Evolutionary conservation across 2,888 invertebrate species (phyloP).

Genomic region (Syrphus vitripennis): DNA sequence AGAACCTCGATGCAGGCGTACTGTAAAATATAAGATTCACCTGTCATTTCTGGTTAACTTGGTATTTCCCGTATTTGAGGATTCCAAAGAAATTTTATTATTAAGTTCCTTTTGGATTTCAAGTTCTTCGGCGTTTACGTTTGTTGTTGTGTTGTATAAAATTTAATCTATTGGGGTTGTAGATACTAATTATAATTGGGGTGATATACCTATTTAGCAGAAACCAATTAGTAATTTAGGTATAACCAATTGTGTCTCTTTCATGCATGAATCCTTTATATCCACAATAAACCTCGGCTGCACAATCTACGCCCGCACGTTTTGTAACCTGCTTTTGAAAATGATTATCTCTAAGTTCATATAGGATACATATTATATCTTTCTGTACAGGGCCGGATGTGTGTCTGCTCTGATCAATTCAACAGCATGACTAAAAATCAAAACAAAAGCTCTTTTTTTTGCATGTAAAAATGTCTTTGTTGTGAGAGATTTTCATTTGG

Average conservation of each 20-base stretch:
- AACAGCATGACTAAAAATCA: too few relatives aligned
- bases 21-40: constrained; percentile 35
- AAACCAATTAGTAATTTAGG: constrained; percentile 61
- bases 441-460: too few relatives aligned
- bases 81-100: neutral
- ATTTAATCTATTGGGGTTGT: constrained; percentile 29
- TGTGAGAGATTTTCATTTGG: too few relatives aligned
- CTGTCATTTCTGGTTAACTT: constrained; percentile 38
- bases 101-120: constrained; percentile 47
- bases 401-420: too few relatives aligned
- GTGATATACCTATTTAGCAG: constrained; percentile 61
- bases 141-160: neutral
- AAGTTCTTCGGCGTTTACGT: neutral
- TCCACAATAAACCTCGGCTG: constrained; percentile 22
- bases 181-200: constrained; percentile 55
- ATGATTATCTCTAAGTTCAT: constrained; percentile 52
- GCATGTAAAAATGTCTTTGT: too few relatives aligned
- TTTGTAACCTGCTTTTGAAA: constrained; percentile 60
- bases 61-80: neutral
- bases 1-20: constrained; percentile 32
- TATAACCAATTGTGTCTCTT: neutral
- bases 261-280: neutral
- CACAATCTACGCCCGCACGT: constrained; percentile 59
- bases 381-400: neutral
- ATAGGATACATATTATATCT: too few relatives aligned